Conservation (phyloP, 2,797 vertebrate species). For the Diglossa cyanea region DNA sequence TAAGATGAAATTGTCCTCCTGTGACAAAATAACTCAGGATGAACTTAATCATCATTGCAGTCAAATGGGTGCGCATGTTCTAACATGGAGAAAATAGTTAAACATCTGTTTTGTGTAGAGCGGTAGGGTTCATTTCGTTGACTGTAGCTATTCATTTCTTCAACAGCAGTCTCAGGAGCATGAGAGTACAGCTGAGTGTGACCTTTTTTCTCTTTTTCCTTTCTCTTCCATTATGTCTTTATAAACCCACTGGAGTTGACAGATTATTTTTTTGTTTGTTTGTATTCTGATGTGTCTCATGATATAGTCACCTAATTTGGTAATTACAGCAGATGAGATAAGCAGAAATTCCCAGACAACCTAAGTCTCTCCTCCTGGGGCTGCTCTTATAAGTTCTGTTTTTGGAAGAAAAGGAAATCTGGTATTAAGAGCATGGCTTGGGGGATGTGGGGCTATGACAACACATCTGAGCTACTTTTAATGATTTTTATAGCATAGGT, state of each 20-base stretch:
- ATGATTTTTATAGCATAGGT: not conserved
- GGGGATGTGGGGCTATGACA: not conserved
- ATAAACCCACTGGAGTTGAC: not conserved
- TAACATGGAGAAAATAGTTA: not conserved
- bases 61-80: not conserved
- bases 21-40: not conserved
- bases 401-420: not conserved
- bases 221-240: not conserved
- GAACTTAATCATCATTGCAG: not conserved
- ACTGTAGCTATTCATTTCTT: not conserved
- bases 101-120: not conserved
- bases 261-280: not conserved
- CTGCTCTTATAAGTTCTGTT: not conserved
- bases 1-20: not conserved
- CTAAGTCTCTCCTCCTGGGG: not conserved
- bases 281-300: not conserved
- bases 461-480: not conserved
- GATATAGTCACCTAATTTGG: not conserved
- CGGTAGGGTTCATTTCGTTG: not conserved
- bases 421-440: not conserved
- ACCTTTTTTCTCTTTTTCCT: not conserved
- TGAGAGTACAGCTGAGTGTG: not conserved
- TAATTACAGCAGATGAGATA: not conserved
- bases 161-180: not conserved
- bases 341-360: not conserved